Base-by-base conservation (phyloP, 2,888 invertebrate genomes). In the Hirtodrosophila duncani region DNA sequence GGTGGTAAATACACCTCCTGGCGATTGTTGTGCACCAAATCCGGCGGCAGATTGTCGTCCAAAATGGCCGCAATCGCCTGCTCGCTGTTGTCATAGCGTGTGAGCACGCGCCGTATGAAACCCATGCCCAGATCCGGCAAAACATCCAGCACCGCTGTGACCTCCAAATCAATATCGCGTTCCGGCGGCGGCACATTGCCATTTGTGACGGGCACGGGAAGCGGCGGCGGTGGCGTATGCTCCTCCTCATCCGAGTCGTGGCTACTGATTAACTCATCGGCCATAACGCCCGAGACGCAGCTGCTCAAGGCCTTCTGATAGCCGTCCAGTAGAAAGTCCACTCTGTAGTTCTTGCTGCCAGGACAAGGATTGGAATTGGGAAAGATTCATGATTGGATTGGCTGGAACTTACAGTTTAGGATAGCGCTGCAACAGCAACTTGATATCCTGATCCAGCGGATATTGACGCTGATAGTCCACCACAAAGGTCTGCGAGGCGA, bases 81-180 rank as follows among this genome's bases (percentile, higher is more conserved):
- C 64, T 92, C 93, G 0, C 92, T 88, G 67, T 92, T 90, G 11
- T 93, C 91, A 77, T 94, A 95, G 77, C 93, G 90, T 68, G 93
- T 89, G 42, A 97, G 87, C 69, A 96, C 93, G 80, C 90, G 90
- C 86, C 95, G 86, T 20, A 92, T 89, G 56, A 91, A 91, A 0
- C 91, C 94, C 74, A 93, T 93, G 0, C 96, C 95, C 34, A 96
- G 88, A 86, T 96, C 91, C 1, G 94, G 94, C 30, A 98, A 88
- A 46, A 97, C 87, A 48, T 89, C 89, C 16, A 87, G 68, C 18
- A 89, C 88, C 13, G 85, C 82, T 6, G 82, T 63, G 17, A 89
- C 88, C 64, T 87, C 86, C 9, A 81, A 50, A 46, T 88, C 88
- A 27, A 89, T 78, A 43, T 86, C 80, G 16, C 86, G n/a, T n/a